Evolutionary conservation across 2,888 invertebrate genomes (phyloP).

Genomic region (Epirrita christyi): DNA sequence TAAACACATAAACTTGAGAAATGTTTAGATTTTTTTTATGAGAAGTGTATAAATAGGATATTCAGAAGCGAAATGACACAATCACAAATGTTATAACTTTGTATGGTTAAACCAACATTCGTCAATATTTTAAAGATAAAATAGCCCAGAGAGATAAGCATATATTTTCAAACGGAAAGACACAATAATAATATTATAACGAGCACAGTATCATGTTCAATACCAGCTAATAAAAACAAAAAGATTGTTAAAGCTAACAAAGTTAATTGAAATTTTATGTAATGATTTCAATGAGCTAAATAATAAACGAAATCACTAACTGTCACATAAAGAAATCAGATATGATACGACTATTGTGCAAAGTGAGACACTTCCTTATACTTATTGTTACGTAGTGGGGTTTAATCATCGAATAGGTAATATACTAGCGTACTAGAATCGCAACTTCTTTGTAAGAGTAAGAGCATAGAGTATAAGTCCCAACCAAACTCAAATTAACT

Average conservation of each 20-base stretch:
- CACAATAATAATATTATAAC: neutral
- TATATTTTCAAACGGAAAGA: neutral
- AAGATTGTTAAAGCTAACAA: conserved; percentile 10
- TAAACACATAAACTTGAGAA: too few relatives aligned
- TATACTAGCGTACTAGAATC: conserved; percentile 20
- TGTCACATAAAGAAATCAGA: conserved; percentile 32
- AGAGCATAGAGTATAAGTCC: neutral
- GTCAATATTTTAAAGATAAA: too few relatives aligned
- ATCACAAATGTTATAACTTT: too few relatives aligned
- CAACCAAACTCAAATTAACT: neutral
- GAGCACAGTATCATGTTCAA: neutral
- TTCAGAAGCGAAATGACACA: too few relatives aligned
- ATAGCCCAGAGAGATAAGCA: too few relatives aligned
- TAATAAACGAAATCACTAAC: conserved; percentile 13
- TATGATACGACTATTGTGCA: conserved; percentile 26
- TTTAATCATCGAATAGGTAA: neutral
- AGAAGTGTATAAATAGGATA: too few relatives aligned
- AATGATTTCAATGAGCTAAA: conserved; percentile 1
- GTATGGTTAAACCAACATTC: too few relatives aligned
- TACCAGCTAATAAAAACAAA: neutral
- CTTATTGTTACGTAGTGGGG: conserved; percentile 49
- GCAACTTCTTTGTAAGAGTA: neutral
- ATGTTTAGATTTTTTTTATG: too few relatives aligned
- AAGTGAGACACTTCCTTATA: conserved; percentile 46
- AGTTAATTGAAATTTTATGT: conserved; percentile 14